Evolutionary conservation across 2,797 vertebrate genomes (phyloP).

Genomic region (Pteropus rufus): DNA sequence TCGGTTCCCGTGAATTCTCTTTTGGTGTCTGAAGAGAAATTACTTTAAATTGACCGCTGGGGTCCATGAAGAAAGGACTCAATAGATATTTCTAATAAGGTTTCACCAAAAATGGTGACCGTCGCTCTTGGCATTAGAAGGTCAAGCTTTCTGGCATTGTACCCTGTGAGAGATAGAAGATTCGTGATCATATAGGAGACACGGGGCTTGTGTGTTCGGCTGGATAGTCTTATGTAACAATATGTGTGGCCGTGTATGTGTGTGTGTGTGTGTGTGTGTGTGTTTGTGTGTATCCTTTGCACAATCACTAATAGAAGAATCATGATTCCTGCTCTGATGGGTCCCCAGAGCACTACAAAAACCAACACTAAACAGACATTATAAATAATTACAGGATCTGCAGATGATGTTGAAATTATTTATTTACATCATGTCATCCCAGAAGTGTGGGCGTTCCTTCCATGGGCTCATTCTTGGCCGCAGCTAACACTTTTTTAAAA

Average conservation of each 20-base stretch:
- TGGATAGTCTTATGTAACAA: fast-evolving
- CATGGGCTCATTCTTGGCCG: fast-evolving
- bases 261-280: fast-evolving
- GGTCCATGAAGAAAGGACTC: fast-evolving
- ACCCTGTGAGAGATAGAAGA: no score
- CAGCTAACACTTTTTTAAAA: fast-evolving
- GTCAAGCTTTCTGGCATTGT: background rate
- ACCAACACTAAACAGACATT: no score
- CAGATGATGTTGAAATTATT: background rate
- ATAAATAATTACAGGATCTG: background rate
- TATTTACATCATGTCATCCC: background rate
- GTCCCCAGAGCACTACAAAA: background rate
- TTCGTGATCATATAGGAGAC: fast-evolving
- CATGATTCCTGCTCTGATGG: background rate
- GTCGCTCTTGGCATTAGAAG: background rate
- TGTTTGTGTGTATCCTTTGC: fast-evolving
- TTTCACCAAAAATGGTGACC: background rate
- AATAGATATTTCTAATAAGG: fast-evolving
- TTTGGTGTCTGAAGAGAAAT: background rate
- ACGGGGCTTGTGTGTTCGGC: background rate
- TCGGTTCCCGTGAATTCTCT: fast-evolving
- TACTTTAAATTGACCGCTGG: fast-evolving
- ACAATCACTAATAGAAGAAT: background rate
- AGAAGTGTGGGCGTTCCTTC: background rate
- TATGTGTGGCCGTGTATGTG: fast-evolving